Evolutionary conservation across 2,888 invertebrate species (phyloP).

Genomic region (Embidobia sp.): DNA sequence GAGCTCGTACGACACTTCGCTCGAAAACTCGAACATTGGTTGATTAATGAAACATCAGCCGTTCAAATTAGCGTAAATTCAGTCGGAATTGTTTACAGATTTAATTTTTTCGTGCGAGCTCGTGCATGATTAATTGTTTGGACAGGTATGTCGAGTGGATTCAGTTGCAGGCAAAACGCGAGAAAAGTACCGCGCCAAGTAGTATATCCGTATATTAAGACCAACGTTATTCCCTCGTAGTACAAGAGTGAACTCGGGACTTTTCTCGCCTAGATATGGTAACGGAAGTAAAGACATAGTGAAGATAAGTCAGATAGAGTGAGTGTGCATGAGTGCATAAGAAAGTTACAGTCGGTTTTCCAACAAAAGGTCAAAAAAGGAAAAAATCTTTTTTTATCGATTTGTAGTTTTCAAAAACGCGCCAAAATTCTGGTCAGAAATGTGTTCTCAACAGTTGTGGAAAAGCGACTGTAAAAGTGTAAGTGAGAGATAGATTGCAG

Average conservation of each 20-base stretch:
- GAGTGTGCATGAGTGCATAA: slow-evolving; percentile 60
- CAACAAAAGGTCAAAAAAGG: slow-evolving; percentile 3
- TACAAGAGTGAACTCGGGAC: slow-evolving; percentile 16
- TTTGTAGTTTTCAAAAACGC: slow-evolving; percentile 8
- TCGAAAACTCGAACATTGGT: slow-evolving; percentile 48
- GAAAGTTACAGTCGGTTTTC: slow-evolving; percentile 31
- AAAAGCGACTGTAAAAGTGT: slow-evolving; percentile 44
- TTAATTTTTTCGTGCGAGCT: slow-evolving; percentile 65
- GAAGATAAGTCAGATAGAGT: slow-evolving; percentile 46
- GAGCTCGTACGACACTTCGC: slow-evolving; percentile 58
- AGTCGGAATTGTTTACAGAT: slow-evolving; percentile 58
- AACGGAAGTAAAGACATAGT: slow-evolving; percentile 23
- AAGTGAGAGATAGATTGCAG: slow-evolving; percentile 74
- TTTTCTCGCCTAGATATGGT: slow-evolving; percentile 37
- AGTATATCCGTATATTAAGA: background rate
- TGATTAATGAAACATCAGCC: slow-evolving; percentile 61
- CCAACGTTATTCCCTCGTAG: background rate
- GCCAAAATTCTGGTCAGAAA: too few relatives aligned
- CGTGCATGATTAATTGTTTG: slow-evolving; percentile 66
- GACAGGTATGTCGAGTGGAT: slow-evolving; percentile 42
- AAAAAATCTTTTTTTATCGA: background rate
- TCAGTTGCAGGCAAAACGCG: slow-evolving; percentile 55
- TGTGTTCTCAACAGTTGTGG: too few relatives aligned
- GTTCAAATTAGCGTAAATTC: slow-evolving; percentile 59
- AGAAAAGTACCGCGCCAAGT: slow-evolving; percentile 34